Base-by-base conservation (phyloP, 2,888 invertebrate species). In the Kuschelorhynchus macadamiae region DNA sequence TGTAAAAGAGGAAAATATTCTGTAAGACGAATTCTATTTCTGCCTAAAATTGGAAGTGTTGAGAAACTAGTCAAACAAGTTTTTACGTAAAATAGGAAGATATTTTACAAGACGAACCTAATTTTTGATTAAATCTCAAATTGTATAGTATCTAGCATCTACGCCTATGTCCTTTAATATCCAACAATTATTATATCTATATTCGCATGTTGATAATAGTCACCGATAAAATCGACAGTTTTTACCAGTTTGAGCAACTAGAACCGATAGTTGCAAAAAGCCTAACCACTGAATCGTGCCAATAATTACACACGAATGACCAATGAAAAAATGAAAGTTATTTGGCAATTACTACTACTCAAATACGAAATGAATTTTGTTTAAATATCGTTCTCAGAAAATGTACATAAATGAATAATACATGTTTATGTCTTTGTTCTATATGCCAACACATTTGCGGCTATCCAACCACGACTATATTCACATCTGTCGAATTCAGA, bases 191-290 rank as follows among this genome's bases (percentile, higher is more conserved):
- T 41, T 55, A 41, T 25, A 14, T 25, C 21, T 41, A 55, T 55
- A 41, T 55, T 16, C 21, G 36, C 39, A 39, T 39, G 39, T 21
- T 53, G 53, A 55, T 55, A 55, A 55, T 14, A 55, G 39, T 39
- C 30, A 25, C 9, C 21, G 41, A 41, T 55, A 55, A 41, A 41
- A 39, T 14, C 5, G 25, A 42, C 17, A 16, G 14, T 55, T 52
- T 55, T 25, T 55, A 21, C 30, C 41, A 21, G 21, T 55, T 55
- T 16, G 16, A 55, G 25, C 41, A 55, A 41, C 25, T 30, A 52
- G 12, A 36, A 12, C n/a, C 25, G 9, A 11, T 42, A 17, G 32
- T 50, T 42, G 30, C 41, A 39, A 25, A 55, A 52, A 53, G 39
- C 18, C 4, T 14, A 39, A 8, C 18, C 3, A 36, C 12, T 7